Percentiles rank a stretch among this genome's conserved stretches.
Conservation (phyloP, 2,888 invertebrate genomes). For the Dynastes tityus region DNA sequence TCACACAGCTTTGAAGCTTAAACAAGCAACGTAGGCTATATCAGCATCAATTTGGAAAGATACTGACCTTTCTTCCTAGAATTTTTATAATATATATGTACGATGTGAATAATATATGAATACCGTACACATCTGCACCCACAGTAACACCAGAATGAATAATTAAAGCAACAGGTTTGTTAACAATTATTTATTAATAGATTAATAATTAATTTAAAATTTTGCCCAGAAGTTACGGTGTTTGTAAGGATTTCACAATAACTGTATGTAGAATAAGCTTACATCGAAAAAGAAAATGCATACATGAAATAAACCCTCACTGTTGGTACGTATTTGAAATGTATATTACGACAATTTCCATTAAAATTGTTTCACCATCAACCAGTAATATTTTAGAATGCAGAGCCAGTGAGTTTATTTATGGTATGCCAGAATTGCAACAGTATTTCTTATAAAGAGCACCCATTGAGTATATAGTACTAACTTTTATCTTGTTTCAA, state of each 20-base stretch:
- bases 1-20: too few relatives aligned
- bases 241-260: constrained; percentile 14
- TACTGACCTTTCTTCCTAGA: too few relatives aligned
- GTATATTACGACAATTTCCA: neutral
- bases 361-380: neutral
- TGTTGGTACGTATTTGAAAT: neutral
- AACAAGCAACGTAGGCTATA: too few relatives aligned
- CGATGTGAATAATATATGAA: too few relatives aligned
- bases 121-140: constrained; percentile 1
- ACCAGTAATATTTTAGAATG: neutral
- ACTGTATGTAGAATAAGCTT: constrained; percentile 13
- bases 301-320: neutral
- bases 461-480: constrained; percentile 26
- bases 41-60: too few relatives aligned
- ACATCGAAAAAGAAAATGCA: constrained; percentile 8
- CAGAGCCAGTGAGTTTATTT: neutral
- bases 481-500: constrained; percentile 16
- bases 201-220: constrained; percentile 34
- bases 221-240: constrained; percentile 36
- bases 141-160: neutral
- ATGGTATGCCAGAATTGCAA: constrained; percentile 1
- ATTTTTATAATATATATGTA: too few relatives aligned
- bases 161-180: constrained; percentile 21
- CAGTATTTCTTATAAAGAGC: constrained; percentile 32
- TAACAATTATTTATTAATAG: constrained; percentile 47